Conservation (phyloP, 37 sponge, comb jelly and placozoan species). For the Eunapius fragilis region DNA sequence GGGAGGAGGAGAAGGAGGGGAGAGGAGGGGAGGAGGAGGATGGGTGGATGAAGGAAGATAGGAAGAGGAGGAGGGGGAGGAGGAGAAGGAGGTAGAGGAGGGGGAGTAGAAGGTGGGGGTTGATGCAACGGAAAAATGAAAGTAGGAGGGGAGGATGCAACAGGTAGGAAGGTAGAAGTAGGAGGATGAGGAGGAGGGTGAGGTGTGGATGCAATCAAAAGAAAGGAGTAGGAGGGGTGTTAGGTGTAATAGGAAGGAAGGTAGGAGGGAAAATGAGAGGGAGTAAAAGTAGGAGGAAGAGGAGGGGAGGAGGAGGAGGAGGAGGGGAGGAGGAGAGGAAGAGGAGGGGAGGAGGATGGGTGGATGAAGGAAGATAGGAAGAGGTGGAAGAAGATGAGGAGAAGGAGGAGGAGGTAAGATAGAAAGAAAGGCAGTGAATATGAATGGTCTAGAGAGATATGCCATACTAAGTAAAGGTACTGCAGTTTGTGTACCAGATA, state of each 20-base stretch:
- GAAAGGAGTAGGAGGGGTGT: neutral
- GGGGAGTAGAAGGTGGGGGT: no score
- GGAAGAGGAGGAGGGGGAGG: neutral
- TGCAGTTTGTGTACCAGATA: no score
- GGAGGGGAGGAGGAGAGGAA: neutral
- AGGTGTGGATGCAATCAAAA: neutral
- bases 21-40: neutral
- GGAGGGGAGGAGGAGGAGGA: neutral
- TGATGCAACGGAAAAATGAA: no score
- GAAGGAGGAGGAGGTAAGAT: neutral
- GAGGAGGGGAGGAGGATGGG: neutral
- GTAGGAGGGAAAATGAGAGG: neutral
- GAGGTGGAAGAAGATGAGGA: neutral
- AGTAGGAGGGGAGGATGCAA: no score
- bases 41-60: neutral
- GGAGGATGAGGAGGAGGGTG: no score
- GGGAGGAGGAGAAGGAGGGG: neutral
- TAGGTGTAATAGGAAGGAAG: no score
- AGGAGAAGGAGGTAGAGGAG: neutral
- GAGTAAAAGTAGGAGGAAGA: neutral
- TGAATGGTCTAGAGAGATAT: no score
- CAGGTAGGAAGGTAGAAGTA: no score
- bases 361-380: neutral
- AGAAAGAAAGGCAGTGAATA: neutral
- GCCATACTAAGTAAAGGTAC: no score